A percentile compares a stretch with the other conserved stretches of the same genome.
Evolutionary conservation across 2,888 invertebrate genomes (phyloP).

Genomic region (Brachypalpus laphriformis): DNA sequence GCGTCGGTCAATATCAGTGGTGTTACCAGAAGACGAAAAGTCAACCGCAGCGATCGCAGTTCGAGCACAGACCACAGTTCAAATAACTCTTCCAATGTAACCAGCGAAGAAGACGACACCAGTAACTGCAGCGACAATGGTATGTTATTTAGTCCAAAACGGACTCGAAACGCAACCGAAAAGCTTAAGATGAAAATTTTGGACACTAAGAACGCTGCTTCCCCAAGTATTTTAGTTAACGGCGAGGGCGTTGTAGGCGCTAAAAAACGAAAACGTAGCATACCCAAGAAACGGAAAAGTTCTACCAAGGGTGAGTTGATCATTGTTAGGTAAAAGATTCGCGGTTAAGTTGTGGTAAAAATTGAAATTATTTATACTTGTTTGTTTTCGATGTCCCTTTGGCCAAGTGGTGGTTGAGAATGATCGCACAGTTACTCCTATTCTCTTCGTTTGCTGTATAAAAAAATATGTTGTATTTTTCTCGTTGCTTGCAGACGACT

Average conservation of each 20-base stretch:
- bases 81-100: conserved; percentile 42
- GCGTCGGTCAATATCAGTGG: not conserved
- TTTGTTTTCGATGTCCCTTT: conserved; percentile 42
- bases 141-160: conserved; percentile 54
- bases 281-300: conserved; percentile 67
- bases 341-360: not conserved
- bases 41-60: conserved; percentile 61
- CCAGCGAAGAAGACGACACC: conserved; percentile 53
- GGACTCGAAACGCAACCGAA: conserved; percentile 40
- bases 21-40: conserved; percentile 27
- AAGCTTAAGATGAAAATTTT: conserved; percentile 52
- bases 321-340: conserved; percentile 58
- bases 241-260: conserved; percentile 58
- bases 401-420: conserved; percentile 47
- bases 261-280: conserved; percentile 62
- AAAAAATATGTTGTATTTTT: conserved; percentile 30
- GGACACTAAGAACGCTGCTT: conserved; percentile 21
- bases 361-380: conserved; percentile 7
- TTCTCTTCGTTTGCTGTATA: not conserved
- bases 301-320: conserved; percentile 70
- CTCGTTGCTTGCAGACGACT: conserved; percentile 69
- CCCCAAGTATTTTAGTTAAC: conserved; percentile 10
- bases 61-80: conserved; percentile 65
- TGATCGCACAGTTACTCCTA: conserved; percentile 41
- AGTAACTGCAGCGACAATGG: conserved; percentile 51